These are phyloP conservation scores for Caenorhabditis sinica DNA, from an alignment of 2,888 invertebrate species.

Conservation along the genomic window DNA sequence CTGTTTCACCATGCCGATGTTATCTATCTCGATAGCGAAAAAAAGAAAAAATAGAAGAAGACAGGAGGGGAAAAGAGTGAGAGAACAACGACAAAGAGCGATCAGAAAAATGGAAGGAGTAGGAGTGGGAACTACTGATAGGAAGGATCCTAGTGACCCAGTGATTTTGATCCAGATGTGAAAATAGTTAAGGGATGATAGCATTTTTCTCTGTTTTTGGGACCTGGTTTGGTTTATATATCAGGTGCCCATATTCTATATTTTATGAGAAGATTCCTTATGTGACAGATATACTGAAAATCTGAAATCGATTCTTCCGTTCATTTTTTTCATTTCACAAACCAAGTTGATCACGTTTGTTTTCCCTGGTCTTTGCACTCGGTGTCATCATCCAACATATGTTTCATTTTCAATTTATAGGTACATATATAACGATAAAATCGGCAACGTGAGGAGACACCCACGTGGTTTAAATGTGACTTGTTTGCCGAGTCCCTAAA, in stretches of 20 bases:
- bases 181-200: neutral
- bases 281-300: neutral
- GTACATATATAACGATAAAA: constrained; percentile 14
- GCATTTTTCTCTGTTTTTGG: no score
- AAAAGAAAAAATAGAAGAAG: neutral
- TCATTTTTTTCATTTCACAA: neutral
- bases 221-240: no score
- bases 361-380: constrained; percentile 10
- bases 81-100: constrained; percentile 33
- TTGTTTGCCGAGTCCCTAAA: constrained; percentile 19
- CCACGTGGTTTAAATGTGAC: constrained; percentile 38
- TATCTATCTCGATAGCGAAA: constrained; percentile 26
- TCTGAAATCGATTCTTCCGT: neutral
- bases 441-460: constrained; percentile 21
- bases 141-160: neutral
- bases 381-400: neutral
- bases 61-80: constrained; percentile 36
- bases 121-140: neutral
- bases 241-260: no score
- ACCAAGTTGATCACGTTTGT: neutral
- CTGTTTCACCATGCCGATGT: constrained; percentile 53
- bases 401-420: constrained; percentile 14
- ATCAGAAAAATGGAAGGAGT: neutral
- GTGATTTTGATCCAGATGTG: neutral
- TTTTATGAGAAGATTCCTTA: no score